phyloP scores from a whole-genome alignment of 2,113 vertebrate genomes.

The Hassar affinis region DNA sequence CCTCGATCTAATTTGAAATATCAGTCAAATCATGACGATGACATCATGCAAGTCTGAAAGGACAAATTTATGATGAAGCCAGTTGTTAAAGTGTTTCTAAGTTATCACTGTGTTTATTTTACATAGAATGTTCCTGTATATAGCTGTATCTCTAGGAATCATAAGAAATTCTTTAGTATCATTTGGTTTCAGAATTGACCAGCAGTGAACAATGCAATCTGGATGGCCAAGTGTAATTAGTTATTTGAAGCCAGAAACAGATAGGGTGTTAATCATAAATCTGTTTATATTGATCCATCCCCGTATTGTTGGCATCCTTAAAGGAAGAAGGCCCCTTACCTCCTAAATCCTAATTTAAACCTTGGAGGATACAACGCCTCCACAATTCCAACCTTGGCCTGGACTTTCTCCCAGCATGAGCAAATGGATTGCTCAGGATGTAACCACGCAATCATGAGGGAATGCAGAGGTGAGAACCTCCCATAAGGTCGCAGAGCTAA shows the following conservation, averaged over 20 bases:
- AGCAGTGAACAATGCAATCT: neutral
- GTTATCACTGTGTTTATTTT: neutral
- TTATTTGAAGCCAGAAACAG: neutral
- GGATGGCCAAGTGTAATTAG: neutral
- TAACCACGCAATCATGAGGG: slow-evolving; percentile 56
- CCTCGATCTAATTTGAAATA: neutral
- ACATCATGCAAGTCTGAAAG: neutral
- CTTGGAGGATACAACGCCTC: neutral
- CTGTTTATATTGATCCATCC: neutral
- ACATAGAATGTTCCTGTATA: neutral
- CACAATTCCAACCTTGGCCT: slow-evolving; percentile 45
- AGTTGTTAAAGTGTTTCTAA: too few species aligned
- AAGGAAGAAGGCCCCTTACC: neutral
- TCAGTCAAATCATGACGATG: neutral
- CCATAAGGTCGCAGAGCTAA: slow-evolving; percentile 52
- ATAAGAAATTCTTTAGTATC: neutral
- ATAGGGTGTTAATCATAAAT: neutral
- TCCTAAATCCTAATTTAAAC: neutral
- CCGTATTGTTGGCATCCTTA: neutral
- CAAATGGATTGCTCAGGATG: slow-evolving; percentile 61
- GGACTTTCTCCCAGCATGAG: slow-evolving; percentile 58
- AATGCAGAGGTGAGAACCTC: slow-evolving; percentile 57
- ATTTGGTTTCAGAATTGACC: neutral
- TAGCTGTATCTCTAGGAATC: neutral
- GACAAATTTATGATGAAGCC: neutral